phyloP scores from a whole-genome alignment of 2,113 vertebrate genomes.

The Elephas maximus region DNA sequence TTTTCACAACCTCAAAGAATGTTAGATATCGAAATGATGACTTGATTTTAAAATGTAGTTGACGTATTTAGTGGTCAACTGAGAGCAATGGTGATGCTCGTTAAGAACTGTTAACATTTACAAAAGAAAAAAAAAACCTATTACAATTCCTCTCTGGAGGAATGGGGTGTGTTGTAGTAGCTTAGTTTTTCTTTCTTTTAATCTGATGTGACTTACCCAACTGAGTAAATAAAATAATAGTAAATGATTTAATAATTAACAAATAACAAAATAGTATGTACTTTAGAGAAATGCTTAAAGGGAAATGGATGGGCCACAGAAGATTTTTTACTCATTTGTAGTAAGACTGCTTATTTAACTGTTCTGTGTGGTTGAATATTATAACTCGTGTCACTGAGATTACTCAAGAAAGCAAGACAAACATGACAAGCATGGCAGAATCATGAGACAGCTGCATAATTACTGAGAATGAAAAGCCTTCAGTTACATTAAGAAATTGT shows the following conservation, averaged over 20 bases:
- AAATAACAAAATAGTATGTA: not conserved
- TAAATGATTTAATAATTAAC: not conserved
- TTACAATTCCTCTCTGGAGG: not conserved
- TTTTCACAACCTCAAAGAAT: not conserved
- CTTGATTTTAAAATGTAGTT: not conserved
- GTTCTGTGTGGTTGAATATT: constrained; percentile 29
- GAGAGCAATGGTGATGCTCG: too few relatives aligned
- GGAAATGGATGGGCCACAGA: not conserved
- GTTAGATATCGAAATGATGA: not conserved
- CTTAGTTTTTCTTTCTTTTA: not conserved
- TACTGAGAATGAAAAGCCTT: constrained; percentile 48
- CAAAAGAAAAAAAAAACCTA: not conserved
- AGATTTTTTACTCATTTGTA: constrained; percentile 1
- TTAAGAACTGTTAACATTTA: not conserved
- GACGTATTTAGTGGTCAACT: not conserved
- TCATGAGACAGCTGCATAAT: constrained; percentile 73
- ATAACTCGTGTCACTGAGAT: constrained; percentile 71
- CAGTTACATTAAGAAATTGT: not conserved
- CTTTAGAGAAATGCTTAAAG: not conserved
- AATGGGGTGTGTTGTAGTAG: not conserved
- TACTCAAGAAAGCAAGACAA: constrained; percentile 60
- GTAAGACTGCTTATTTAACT: constrained; percentile 68
- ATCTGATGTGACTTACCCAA: not conserved
- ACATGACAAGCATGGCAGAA: constrained; percentile 50
- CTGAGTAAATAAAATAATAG: fast-evolving